Percentiles rank a stretch among this genome's conserved stretches.
Conservation (phyloP, 1,140 invertebrate species). For the Delia radicum region DNA sequence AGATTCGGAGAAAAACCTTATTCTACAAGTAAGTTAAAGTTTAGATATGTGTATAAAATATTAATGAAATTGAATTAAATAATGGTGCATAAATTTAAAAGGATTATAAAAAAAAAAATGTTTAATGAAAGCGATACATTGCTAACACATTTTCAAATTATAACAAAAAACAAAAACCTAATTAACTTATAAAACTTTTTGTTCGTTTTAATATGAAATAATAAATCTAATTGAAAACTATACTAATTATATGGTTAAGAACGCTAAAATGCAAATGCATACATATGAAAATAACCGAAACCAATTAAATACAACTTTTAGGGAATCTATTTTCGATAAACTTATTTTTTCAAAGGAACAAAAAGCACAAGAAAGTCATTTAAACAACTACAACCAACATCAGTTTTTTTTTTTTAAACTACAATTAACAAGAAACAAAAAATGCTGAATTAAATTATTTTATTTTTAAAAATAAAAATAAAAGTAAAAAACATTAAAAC, state of each 20-base stretch:
- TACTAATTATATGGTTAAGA: no score
- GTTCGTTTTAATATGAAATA: no score
- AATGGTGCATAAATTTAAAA: not conserved
- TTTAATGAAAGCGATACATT: no score
- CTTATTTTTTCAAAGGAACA: slow-evolving; percentile 9
- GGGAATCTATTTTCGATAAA: slow-evolving; percentile 20
- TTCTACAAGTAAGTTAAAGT: no score
- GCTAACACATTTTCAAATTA: no score
- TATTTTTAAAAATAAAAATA: not conserved
- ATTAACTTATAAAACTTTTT: no score
- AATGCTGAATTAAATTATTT: not conserved
- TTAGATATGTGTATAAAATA: not conserved
- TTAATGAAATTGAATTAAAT: not conserved
- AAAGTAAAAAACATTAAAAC: not conserved
- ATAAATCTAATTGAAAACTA: no score
- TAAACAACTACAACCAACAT: not conserved
- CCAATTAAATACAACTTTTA: slow-evolving; percentile 22
- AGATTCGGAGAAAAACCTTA: no score
- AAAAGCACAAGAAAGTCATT: not conserved
- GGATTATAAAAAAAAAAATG: not conserved
- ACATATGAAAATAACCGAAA: not conserved
- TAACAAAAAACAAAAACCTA: no score
- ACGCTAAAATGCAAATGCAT: no score
- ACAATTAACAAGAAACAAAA: not conserved
- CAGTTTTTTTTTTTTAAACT: no score